A percentile compares a stretch with the other conserved stretches of the same genome.
These are phyloP conservation scores for Drosophila paramelanica DNA, from an alignment of 2,888 invertebrate genomes.

Conservation along the genomic window DNA sequence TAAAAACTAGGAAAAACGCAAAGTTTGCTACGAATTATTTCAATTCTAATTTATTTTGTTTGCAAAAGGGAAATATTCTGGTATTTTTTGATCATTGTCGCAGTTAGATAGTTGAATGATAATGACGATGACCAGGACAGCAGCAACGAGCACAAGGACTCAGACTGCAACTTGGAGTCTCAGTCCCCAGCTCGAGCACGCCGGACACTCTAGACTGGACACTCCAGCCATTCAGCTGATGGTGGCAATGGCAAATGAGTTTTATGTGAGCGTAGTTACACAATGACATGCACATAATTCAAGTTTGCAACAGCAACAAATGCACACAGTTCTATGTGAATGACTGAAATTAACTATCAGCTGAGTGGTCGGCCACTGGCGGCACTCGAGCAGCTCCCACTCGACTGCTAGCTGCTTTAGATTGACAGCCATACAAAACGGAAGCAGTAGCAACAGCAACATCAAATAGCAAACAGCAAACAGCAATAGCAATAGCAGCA, in stretches of 20 bases:
- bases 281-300: conserved; percentile 80
- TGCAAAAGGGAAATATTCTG: conserved; percentile 67
- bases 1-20: conserved; percentile 73
- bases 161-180: background rate
- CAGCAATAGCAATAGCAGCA: conserved; percentile 13
- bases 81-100: conserved; percentile 77
- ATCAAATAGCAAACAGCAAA: conserved; percentile 1
- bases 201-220: conserved; percentile 17
- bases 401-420: conserved; percentile 33
- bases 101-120: conserved; percentile 75
- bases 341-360: conserved; percentile 77
- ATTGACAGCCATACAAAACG: conserved; percentile 52
- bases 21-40: conserved; percentile 74
- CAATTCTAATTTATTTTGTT: conserved; percentile 81
- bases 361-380: conserved; percentile 25
- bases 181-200: conserved; percentile 1
- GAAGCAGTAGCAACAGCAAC: conserved; percentile 16
- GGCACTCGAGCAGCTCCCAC: conserved; percentile 13
- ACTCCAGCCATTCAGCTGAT: conserved; percentile 1
- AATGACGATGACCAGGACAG: conserved; percentile 54
- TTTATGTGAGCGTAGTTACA: conserved; percentile 72
- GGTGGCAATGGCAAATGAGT: conserved; percentile 71
- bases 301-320: conserved; percentile 72
- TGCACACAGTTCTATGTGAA: conserved; percentile 64
- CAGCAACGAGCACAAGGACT: conserved; percentile 9